These are phyloP conservation scores for Aleiodes leptofemur DNA, from an alignment of 2,888 invertebrate genomes.

Conservation along the genomic window DNA sequence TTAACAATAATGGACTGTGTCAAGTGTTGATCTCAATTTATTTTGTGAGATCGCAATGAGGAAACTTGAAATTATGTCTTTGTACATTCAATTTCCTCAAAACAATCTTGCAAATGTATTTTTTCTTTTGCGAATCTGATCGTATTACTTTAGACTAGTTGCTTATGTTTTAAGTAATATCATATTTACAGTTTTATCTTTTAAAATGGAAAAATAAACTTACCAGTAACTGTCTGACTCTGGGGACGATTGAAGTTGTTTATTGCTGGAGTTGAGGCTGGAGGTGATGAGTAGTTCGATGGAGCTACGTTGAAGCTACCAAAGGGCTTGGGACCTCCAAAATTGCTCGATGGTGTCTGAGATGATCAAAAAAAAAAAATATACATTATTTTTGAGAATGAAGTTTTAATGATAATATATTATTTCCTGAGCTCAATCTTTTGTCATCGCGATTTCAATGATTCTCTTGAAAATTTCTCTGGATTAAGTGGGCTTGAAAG, in stretches of 20 bases:
- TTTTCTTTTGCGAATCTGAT: neutral
- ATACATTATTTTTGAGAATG: neutral
- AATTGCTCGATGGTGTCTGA: conserved; percentile 69
- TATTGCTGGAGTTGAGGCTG: conserved; percentile 66
- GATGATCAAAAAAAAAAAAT: conserved; percentile 6
- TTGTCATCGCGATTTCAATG: too few relatives aligned
- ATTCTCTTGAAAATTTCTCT: too few relatives aligned
- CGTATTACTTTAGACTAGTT: neutral
- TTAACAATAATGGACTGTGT: conserved; percentile 46
- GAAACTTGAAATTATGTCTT: too few relatives aligned
- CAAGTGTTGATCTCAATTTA: conserved; percentile 31
- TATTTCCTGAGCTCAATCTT: neutral
- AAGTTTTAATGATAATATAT: neutral
- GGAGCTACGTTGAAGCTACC: conserved; percentile 67
- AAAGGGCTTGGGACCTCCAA: conserved; percentile 71
- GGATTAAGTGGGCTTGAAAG: too few relatives aligned
- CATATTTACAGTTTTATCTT: neutral
- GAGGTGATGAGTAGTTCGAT: conserved; percentile 62
- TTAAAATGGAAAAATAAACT: conserved; percentile 56
- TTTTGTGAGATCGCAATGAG: neutral
- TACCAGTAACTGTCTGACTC: conserved; percentile 73
- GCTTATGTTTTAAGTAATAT: neutral
- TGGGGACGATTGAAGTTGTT: conserved; percentile 70
- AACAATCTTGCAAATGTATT: neutral
- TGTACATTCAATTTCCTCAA: neutral